Evolutionary conservation across 2,113 vertebrate genomes (phyloP).

Genomic region (Bubalus kerabau): DNA sequence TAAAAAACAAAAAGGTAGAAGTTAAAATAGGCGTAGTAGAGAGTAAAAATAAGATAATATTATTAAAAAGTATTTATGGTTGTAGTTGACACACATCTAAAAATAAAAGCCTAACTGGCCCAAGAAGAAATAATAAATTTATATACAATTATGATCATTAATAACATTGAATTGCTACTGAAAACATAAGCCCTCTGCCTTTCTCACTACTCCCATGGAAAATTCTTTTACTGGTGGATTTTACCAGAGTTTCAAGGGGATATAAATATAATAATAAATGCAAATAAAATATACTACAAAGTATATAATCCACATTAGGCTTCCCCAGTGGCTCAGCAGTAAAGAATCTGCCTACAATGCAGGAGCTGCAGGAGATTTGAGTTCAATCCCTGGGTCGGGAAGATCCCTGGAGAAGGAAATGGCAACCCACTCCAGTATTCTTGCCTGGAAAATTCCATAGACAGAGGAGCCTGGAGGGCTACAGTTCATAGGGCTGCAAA

Average conservation of each 20-base stretch:
- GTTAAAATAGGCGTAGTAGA: background rate
- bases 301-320: background rate
- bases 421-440: background rate
- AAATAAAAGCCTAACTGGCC: background rate
- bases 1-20: background rate
- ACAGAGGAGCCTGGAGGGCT: background rate
- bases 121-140: background rate
- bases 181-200: background rate
- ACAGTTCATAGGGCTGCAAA: background rate
- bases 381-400: background rate
- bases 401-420: background rate
- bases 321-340: background rate
- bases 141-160: background rate
- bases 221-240: background rate
- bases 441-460: background rate
- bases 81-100: background rate
- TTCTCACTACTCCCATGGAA: background rate
- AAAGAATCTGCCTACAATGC: background rate
- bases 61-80: background rate
- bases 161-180: background rate
- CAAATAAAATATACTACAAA: background rate
- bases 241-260: background rate
- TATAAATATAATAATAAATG: background rate
- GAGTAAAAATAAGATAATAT: background rate
- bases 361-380: background rate